Conservation (phyloP, 1,140 invertebrate species). For the Amyelois transitella region DNA sequence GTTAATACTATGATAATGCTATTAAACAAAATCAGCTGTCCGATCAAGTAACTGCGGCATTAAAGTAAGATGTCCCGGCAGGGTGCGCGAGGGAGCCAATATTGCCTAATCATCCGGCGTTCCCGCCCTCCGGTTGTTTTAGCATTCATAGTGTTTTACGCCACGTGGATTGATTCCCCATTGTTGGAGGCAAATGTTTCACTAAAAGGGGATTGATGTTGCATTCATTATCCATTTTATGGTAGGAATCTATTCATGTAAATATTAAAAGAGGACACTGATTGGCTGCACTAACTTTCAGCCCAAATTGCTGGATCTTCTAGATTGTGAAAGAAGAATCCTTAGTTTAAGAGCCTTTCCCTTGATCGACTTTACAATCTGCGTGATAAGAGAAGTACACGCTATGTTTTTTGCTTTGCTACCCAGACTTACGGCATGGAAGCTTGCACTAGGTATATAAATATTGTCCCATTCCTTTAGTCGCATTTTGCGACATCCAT, state of each 20-base stretch:
- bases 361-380: no score
- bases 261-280: no score
- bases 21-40: conserved; percentile 52
- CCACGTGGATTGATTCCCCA: conserved; percentile 48
- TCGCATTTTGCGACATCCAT: no score
- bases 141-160: conserved; percentile 57
- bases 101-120: conserved; percentile 69
- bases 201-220: conserved; percentile 27
- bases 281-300: no score
- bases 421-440: no score
- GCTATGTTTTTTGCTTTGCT: no score
- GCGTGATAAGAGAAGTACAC: no score
- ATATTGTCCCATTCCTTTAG: no score
- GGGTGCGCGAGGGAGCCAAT: conserved; percentile 51
- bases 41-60: conserved; percentile 52
- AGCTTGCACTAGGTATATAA: no score
- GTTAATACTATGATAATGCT: conserved; percentile 43
- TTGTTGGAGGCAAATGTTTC: conserved; percentile 31
- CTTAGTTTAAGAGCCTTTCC: no score
- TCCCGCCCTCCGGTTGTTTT: conserved; percentile 69
- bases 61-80: conserved; percentile 65
- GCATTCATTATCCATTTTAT: not conserved
- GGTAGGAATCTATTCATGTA: not conserved
- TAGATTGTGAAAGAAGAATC: no score
- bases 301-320: no score